phyloP scores from a whole-genome alignment of 2,888 invertebrate genomes.

The Acleris holmiana region DNA sequence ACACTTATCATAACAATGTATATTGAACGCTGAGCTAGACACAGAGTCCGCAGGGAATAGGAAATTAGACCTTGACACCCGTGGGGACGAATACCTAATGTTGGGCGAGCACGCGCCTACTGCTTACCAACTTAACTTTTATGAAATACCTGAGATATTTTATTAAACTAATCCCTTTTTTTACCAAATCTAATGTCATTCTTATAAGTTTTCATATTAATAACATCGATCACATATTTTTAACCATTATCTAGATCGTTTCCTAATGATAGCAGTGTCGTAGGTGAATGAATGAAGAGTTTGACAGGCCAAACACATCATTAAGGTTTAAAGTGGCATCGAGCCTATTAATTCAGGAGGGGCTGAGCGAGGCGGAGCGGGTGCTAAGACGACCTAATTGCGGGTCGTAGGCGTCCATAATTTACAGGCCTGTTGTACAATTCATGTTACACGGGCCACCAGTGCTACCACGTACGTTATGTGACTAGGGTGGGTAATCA shows the following conservation, averaged over 20 bases:
- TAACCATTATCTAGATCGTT: too few species aligned
- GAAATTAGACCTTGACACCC: slow-evolving; percentile 27
- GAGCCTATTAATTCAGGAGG: slow-evolving; percentile 27
- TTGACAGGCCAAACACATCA: slow-evolving; percentile 12
- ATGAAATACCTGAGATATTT: background rate
- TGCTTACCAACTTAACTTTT: background rate
- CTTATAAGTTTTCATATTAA: too few species aligned
- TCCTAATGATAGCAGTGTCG: background rate
- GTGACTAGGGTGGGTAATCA: slow-evolving; percentile 48
- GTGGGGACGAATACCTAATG: slow-evolving; percentile 24
- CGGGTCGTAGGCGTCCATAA: slow-evolving; percentile 57
- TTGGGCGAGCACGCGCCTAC: slow-evolving; percentile 17
- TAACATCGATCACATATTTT: too few species aligned
- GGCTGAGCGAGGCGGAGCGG: slow-evolving; percentile 39
- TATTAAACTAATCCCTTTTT: background rate
- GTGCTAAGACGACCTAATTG: slow-evolving; percentile 63
- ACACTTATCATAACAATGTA: slow-evolving; percentile 23
- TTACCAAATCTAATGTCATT: too few species aligned
- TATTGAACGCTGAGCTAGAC: slow-evolving; percentile 17
- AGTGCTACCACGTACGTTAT: slow-evolving; percentile 34
- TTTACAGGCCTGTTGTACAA: slow-evolving; percentile 48
- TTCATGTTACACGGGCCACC: slow-evolving; percentile 42
- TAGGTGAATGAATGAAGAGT: slow-evolving; percentile 16
- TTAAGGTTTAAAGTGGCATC: slow-evolving; percentile 26
- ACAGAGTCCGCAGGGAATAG: slow-evolving; percentile 17